Base-by-base conservation (phyloP, 2,888 invertebrate species). In the Netelia fuscicornis region DNA sequence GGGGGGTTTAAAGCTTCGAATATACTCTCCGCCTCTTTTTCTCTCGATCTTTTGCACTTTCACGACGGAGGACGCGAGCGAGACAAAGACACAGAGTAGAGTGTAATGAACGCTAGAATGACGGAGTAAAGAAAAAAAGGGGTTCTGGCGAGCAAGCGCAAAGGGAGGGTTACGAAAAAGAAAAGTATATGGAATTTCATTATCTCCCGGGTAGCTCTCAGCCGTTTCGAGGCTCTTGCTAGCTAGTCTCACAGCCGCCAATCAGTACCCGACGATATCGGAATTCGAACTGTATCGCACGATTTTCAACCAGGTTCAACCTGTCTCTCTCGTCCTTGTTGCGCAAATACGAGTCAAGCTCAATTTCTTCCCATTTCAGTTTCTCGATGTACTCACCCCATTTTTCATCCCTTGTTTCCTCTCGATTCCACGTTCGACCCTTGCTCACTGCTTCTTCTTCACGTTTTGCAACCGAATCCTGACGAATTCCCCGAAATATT, bases 201-300 rank as follows among this genome's bases (percentile, higher is more conserved):
- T 90, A 89, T 37, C 85, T 76, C 80, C 86, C 83, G 85, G 79
- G 71, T 77, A 83, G 83, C 85, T 85, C 80, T 84, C 81, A 60
- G 76, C 60, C 37, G 56, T 83, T 84, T 78, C 81, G 76, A 85
- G 68, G 54, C 60, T 67, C 79, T 68, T 77, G 74, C 76, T 78
- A 62, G 81, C 76, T 80, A 76, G 75, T 62, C 84, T 56, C 72
- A 62, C 68, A 76, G 86, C 87, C 88, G 87, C 88, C 89, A 88
- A 91, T 90, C 87, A 87, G 87, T 78, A 87, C 81, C 78, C 81
- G 67, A 80, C 87, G 88, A 90, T 91, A 91, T 91, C 88, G 91
- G 89, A 91, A 91, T 91, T 91, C 90, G 89, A 90, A 91, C 87
- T 89, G 90, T 89, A 90, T 89, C 88, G 88, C 84, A 62, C 86